These are phyloP conservation scores for Axis porcinus DNA, from an alignment of 2,113 vertebrate genomes.

Conservation along the genomic window DNA sequence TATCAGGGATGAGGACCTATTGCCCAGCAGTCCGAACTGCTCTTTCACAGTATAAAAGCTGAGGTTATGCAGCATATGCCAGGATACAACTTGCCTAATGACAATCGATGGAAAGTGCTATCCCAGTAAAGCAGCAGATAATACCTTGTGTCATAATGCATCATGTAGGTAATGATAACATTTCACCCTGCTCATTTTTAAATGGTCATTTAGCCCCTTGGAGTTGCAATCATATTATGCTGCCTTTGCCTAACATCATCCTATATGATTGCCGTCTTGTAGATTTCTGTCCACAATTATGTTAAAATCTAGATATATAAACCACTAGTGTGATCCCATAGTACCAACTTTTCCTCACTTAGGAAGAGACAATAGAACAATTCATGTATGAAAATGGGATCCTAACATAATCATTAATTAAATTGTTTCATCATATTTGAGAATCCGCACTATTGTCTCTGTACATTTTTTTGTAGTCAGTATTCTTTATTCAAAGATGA, in stretches of 20 bases:
- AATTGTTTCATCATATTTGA: neutral
- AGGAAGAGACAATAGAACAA: neutral
- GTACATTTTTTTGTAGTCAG: neutral
- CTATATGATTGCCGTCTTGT: constrained; percentile 61
- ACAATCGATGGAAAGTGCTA: constrained; percentile 35
- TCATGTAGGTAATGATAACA: neutral
- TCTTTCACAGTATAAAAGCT: constrained; percentile 25
- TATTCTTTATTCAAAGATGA: neutral
- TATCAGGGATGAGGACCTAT: neutral
- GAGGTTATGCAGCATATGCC: neutral
- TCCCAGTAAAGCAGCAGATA: constrained; percentile 45
- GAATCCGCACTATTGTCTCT: neutral
- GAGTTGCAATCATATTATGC: neutral
- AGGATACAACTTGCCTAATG: neutral
- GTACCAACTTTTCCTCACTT: neutral
- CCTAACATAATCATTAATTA: constrained; percentile 6
- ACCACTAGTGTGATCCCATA: neutral
- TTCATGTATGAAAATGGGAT: neutral
- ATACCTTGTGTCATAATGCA: constrained; percentile 28
- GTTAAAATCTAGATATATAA: neutral
- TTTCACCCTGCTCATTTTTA: constrained; percentile 52
- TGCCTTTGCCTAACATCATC: constrained; percentile 27
- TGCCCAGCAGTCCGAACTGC: neutral
- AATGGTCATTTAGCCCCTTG: constrained; percentile 47
- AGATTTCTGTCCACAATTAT: constrained; percentile 36